These are phyloP conservation scores for Chorisops tibialis DNA, from an alignment of 2,888 invertebrate species.

Conservation along the genomic window DNA sequence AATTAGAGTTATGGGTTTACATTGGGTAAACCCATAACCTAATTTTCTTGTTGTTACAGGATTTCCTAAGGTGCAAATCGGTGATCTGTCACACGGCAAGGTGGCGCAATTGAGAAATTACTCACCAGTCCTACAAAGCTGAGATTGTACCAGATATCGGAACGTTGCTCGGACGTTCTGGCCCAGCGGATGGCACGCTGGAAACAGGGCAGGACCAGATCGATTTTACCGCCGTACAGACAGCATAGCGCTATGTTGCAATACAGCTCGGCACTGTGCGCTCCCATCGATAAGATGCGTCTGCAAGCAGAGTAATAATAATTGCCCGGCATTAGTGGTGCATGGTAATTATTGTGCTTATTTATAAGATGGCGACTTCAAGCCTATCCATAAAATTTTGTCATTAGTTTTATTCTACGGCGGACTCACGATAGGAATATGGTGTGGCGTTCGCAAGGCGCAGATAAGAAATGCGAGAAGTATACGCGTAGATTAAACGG, in stretches of 20 bases:
- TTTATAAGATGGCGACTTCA: too few relatives aligned
- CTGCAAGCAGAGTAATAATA: conserved; percentile 54
- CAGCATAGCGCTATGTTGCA: conserved; percentile 95
- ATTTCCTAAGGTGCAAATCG: background rate
- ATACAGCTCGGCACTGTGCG: conserved; percentile 87
- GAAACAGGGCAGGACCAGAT: conserved; percentile 90
- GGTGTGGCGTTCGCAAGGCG: too few relatives aligned
- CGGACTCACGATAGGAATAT: too few relatives aligned
- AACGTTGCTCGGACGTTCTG: conserved; percentile 68
- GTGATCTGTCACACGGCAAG: background rate
- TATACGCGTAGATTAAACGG: too few relatives aligned
- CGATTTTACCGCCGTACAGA: conserved; percentile 95
- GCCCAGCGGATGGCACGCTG: conserved; percentile 82
- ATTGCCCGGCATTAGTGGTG: too few relatives aligned
- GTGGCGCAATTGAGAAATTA: conserved; percentile 35
- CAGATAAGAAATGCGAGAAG: too few relatives aligned
- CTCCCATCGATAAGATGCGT: conserved; percentile 91
- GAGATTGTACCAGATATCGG: conserved; percentile 97
- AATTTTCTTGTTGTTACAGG: too few relatives aligned
- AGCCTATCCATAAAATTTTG: too few relatives aligned
- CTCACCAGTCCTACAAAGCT: conserved; percentile 90
- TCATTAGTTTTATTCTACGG: too few relatives aligned
- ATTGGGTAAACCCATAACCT: too few relatives aligned
- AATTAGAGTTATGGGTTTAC: too few relatives aligned
- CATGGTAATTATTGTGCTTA: too few relatives aligned